Base-by-base conservation (phyloP, 2,888 invertebrate species). In the Limenitis arthemis region DNA sequence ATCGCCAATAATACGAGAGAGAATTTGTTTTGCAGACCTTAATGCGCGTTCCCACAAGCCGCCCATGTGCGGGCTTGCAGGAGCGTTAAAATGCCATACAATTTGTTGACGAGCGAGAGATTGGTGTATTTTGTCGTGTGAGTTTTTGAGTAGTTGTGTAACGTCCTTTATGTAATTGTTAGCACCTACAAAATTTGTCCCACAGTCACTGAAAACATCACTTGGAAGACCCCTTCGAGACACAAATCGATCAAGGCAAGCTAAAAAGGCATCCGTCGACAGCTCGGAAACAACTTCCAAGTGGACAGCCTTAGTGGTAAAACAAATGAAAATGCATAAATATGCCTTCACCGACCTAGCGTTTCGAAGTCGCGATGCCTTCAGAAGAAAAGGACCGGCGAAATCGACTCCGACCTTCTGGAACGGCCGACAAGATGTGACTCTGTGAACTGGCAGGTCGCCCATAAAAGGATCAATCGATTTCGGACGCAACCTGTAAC, bases 81-180 rank as follows among this genome's bases (percentile, higher is more conserved):
- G 44, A 6, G 61, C 57, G 6, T 57, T 55, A 40, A 54, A 59
- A 28, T 54, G 54, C n/a, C n/a, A n/a, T n/a, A n/a, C 42, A 62
- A 62, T 12, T 47, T 29, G 7, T 60, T 55, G 41, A 49, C 43
- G 38, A 38, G 37, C 37, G n/a, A 36, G 29, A n/a, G 29, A 29
- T 36, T 46, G 46, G 29, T 46, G 46, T n/a, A n/a, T n/a, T n/a
- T n/a, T n/a, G n/a, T n/a, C n/a, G n/a, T n/a, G n/a, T n/a, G n/a
- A n/a, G n/a, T n/a, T n/a, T n/a, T n/a, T n/a, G n/a, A n/a, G n/a
- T n/a, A n/a, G n/a, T n/a, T n/a, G n/a, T n/a, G n/a, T n/a, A n/a
- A n/a, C n/a, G n/a, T n/a, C n/a, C n/a, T n/a, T n/a, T n/a, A n/a
- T n/a, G n/a, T n/a, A n/a, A n/a, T n/a, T n/a, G n/a, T n/a, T n/a